These are phyloP conservation scores for Onychostruthus taczanowskii DNA, from an alignment of 2,113 vertebrate genomes.

Conservation along the genomic window DNA sequence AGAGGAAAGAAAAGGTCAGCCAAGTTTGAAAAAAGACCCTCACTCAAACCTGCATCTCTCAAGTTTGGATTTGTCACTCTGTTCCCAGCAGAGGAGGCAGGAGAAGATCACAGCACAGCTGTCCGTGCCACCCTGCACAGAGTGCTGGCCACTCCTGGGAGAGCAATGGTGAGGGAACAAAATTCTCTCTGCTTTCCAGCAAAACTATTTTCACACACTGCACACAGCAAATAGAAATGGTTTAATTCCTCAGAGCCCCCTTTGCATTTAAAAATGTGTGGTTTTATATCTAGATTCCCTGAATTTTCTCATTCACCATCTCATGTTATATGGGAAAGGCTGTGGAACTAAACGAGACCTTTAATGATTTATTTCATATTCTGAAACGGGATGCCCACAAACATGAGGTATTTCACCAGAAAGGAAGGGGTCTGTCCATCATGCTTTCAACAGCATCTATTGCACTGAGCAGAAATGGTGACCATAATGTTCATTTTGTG, in stretches of 20 bases:
- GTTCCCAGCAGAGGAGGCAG: neutral
- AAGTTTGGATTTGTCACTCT: neutral
- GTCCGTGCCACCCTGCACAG: neutral
- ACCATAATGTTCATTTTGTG: neutral
- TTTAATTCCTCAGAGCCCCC: neutral
- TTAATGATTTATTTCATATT: neutral
- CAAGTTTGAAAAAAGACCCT: neutral
- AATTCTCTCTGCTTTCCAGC: neutral
- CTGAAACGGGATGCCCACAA: neutral
- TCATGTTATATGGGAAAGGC: neutral
- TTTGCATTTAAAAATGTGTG: neutral
- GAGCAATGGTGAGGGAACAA: neutral
- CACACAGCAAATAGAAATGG: neutral
- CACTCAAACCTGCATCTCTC: neutral
- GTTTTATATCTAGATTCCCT: neutral
- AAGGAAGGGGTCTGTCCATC: neutral
- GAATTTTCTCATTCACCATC: neutral
- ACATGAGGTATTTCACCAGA: neutral
- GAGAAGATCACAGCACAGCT: neutral
- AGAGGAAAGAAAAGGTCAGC: neutral
- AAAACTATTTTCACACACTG: neutral
- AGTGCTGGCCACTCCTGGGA: neutral
- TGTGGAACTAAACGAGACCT: neutral
- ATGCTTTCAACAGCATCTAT: neutral
- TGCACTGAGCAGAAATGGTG: neutral